These are phyloP conservation scores for Neomorphus geoffroyi DNA, from an alignment of 2,797 vertebrate species.

Conservation along the genomic window DNA sequence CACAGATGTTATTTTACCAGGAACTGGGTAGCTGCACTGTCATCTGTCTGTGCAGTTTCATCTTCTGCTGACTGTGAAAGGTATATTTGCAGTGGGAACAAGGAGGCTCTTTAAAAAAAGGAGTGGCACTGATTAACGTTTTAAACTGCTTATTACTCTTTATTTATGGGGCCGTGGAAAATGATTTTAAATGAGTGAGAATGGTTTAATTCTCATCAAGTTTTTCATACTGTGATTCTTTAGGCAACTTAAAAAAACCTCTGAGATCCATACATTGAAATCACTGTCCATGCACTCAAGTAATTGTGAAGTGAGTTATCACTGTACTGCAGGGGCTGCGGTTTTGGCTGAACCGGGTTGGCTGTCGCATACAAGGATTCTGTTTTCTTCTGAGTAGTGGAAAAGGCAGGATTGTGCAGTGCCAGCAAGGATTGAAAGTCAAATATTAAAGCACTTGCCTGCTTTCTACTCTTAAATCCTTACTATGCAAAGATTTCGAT, in stretches of 20 bases:
- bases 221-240: not conserved
- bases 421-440: not conserved
- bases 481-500: not conserved
- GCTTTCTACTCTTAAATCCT: not conserved
- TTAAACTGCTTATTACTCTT: not conserved
- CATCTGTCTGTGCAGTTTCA: not conserved
- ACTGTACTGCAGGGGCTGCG: not conserved
- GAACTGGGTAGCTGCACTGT: not conserved
- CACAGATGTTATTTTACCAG: not conserved
- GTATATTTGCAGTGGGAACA: not conserved
- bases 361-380: not conserved
- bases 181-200: not conserved
- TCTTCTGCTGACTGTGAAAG: not conserved
- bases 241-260: not conserved
- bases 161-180: not conserved
- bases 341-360: not conserved
- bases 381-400: not conserved
- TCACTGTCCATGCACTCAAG: not conserved
- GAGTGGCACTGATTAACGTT: not conserved
- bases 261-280: not conserved
- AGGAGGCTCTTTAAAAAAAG: not conserved
- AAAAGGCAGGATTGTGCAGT: not conserved
- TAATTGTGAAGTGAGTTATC: not conserved
- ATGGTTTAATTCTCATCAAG: not conserved
- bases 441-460: not conserved